Conservation (phyloP, 1,140 invertebrate species). For the Cydia pomonella region DNA sequence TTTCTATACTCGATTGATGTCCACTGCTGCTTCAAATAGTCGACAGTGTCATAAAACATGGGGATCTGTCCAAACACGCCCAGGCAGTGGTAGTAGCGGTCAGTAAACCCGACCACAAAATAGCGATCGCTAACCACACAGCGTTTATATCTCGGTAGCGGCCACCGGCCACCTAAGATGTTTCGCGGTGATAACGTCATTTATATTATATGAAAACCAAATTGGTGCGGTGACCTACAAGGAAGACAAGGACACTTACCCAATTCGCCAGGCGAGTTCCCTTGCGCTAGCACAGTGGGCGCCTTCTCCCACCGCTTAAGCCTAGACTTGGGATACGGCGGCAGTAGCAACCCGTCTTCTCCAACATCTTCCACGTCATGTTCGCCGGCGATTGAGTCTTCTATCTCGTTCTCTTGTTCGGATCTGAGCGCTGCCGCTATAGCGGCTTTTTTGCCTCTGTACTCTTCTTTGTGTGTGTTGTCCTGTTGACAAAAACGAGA, state of each 20-base stretch:
- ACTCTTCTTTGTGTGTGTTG: slow-evolving; percentile 46
- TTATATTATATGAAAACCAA: too few relatives aligned
- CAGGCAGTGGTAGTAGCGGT: too few relatives aligned
- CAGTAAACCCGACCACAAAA: too few relatives aligned
- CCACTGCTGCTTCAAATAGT: too few relatives aligned
- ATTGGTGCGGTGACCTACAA: too few relatives aligned
- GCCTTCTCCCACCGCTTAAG: slow-evolving; percentile 88
- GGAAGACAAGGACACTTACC: slow-evolving; percentile 76
- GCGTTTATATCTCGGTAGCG: too few relatives aligned
- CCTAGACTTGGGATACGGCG: slow-evolving; percentile 70
- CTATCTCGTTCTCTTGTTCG: slow-evolving; percentile 48
- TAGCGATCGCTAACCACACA: too few relatives aligned
- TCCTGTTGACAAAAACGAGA: neutral
- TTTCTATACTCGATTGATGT: too few relatives aligned
- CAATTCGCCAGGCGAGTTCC: slow-evolving; percentile 91
- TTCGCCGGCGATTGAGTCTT: slow-evolving; percentile 68
- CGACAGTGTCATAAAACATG: too few relatives aligned
- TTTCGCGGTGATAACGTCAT: too few relatives aligned
- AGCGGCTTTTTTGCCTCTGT: slow-evolving; percentile 73
- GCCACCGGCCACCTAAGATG: too few relatives aligned
- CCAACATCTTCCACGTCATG: slow-evolving; percentile 68
- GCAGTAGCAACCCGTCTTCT: slow-evolving; percentile 60
- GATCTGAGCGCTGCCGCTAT: slow-evolving; percentile 70
- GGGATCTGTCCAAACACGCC: too few relatives aligned
- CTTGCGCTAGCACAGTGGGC: slow-evolving; percentile 84